These are phyloP conservation scores for Zaprionus vittiger DNA, from an alignment of 1,140 invertebrate genomes.

Conservation along the genomic window DNA sequence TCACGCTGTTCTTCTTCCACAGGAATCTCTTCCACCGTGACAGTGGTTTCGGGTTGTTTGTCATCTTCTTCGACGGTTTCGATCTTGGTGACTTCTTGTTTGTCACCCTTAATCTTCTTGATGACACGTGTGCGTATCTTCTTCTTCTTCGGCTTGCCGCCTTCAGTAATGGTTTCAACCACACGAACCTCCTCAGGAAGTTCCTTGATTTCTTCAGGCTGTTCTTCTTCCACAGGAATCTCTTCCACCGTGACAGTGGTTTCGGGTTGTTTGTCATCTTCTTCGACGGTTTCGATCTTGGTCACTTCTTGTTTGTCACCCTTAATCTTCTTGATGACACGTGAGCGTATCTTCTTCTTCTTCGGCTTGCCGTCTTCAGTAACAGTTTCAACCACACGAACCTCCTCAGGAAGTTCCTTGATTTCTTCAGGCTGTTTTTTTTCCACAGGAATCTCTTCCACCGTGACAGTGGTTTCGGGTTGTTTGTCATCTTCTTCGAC, in stretches of 20 bases:
- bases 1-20: slow-evolving; percentile 37
- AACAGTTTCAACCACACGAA: slow-evolving; percentile 50
- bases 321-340: slow-evolving; percentile 61
- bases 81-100: slow-evolving; percentile 55
- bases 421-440: slow-evolving; percentile 64
- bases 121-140: slow-evolving; percentile 38
- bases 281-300: slow-evolving; percentile 69
- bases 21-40: slow-evolving; percentile 47
- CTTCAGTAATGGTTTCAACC: slow-evolving; percentile 31
- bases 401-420: slow-evolving; percentile 52
- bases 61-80: slow-evolving; percentile 57
- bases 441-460: slow-evolving; percentile 51
- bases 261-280: slow-evolving; percentile 64
- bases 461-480: slow-evolving; percentile 61
- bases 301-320: slow-evolving; percentile 66
- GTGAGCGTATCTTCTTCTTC: slow-evolving; percentile 75
- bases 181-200: slow-evolving; percentile 38
- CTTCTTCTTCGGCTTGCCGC: slow-evolving; percentile 38
- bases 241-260: slow-evolving; percentile 62
- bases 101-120: slow-evolving; percentile 53
- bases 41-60: slow-evolving; percentile 48
- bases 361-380: slow-evolving; percentile 71
- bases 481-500: slow-evolving; percentile 74
- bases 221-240: slow-evolving; percentile 41
- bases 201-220: slow-evolving; percentile 51